These are phyloP conservation scores for Hemiscyllium ocellatum DNA, from an alignment of 2,113 vertebrate genomes.

Conservation along the genomic window DNA sequence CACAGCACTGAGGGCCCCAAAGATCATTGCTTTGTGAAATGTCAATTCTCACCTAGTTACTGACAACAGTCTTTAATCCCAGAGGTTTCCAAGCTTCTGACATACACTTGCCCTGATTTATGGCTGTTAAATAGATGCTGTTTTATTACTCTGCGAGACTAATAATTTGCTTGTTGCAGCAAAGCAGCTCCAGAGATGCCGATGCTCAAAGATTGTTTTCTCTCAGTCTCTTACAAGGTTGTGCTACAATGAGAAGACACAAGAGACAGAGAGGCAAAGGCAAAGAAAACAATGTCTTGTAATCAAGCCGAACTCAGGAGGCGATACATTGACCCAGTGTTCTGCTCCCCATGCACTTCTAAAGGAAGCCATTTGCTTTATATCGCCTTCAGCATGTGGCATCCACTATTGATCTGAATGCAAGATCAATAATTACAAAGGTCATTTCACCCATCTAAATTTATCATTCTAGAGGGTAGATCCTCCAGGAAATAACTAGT, in stretches of 20 bases:
- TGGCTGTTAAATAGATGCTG: not conserved
- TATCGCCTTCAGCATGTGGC: not conserved
- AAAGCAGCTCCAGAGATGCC: not conserved
- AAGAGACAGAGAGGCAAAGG: not conserved
- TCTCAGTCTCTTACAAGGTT: not conserved
- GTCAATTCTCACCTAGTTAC: not conserved
- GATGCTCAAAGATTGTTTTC: not conserved
- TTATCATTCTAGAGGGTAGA: not conserved
- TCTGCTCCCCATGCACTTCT: not conserved
- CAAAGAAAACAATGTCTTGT: not conserved
- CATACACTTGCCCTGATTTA: not conserved
- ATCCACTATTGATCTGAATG: not conserved
- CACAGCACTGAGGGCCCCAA: not conserved
- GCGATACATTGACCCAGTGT: not conserved
- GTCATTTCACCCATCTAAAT: not conserved
- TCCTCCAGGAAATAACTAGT: not conserved
- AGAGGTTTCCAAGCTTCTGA: not conserved
- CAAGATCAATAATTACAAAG: not conserved
- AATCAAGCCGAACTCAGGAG: not conserved
- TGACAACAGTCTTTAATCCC: not conserved
- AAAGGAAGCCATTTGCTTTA: not conserved
- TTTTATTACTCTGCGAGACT: not conserved
- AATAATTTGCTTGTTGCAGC: not conserved
- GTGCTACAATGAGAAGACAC: not conserved
- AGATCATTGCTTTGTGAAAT: not conserved